phyloP scores from a whole-genome alignment of 2,797 vertebrate genomes.

The Cyclopterus lumpus region DNA sequence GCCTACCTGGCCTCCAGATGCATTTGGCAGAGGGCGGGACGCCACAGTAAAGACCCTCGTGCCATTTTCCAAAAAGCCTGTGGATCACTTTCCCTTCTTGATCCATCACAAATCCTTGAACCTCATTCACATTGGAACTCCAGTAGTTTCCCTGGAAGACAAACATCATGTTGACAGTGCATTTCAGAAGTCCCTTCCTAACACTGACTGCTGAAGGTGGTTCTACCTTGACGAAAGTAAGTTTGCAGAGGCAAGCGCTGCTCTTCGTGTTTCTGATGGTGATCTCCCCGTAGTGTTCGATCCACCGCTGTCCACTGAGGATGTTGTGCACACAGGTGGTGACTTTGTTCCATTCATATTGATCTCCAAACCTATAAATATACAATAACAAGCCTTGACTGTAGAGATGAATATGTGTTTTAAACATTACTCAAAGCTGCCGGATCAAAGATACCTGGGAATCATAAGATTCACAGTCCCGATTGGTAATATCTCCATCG shows the following conservation, averaged over 20 bases:
- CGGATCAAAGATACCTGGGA: slow-evolving; percentile 87
- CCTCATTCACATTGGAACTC: slow-evolving; percentile 97
- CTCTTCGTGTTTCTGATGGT: slow-evolving; percentile 96
- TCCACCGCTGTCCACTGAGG: slow-evolving; percentile 97
- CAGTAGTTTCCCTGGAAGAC: slow-evolving; percentile 93
- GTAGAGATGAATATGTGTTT: neutral
- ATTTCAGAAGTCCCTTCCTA: neutral
- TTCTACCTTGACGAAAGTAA: slow-evolving; percentile 95
- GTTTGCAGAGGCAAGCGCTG: slow-evolving; percentile 96
- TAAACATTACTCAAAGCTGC: neutral
- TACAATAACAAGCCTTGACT: slow-evolving; percentile 13
- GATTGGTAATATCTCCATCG: slow-evolving; percentile 98
- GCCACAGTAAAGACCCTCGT: slow-evolving; percentile 96
- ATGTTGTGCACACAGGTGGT: slow-evolving; percentile 99
- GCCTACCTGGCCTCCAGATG: slow-evolving; percentile 95
- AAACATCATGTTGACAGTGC: neutral
- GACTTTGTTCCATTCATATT: slow-evolving; percentile 99
- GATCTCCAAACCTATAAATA: slow-evolving; percentile 90
- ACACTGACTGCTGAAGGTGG: neutral
- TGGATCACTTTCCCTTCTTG: slow-evolving; percentile 97
- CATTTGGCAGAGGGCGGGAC: slow-evolving; percentile 97
- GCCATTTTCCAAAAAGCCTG: slow-evolving; percentile 98
- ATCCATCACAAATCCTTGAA: slow-evolving; percentile 97
- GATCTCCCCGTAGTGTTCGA: slow-evolving; percentile 98
- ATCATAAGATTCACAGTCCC: slow-evolving; percentile 94